Conservation (phyloP, 2,888 invertebrate genomes). For the Gerris lacustris region DNA sequence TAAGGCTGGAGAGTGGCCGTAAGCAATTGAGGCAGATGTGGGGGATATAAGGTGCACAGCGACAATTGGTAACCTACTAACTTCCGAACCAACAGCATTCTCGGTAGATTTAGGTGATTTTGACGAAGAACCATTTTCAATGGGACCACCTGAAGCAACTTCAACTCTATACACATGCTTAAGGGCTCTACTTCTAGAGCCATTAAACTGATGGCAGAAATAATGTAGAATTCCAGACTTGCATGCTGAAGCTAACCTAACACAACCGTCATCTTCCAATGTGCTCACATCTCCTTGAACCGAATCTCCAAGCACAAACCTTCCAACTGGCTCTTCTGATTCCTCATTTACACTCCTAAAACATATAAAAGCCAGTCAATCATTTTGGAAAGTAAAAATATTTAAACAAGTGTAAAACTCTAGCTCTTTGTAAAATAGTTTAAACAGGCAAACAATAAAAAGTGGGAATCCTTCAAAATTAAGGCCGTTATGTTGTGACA, state of each 20-base stretch:
- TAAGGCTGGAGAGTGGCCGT: slow-evolving; percentile 46
- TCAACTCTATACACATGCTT: slow-evolving; percentile 51
- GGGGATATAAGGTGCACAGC: slow-evolving; percentile 37
- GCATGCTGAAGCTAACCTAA: slow-evolving; percentile 43
- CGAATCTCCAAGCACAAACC: slow-evolving; percentile 48
- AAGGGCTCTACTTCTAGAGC: slow-evolving; percentile 48
- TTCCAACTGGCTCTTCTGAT: slow-evolving; percentile 56
- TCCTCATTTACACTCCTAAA: slow-evolving; percentile 39
- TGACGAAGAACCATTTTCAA: background rate
- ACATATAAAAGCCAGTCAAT: slow-evolving; percentile 33
- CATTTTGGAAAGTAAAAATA: background rate
- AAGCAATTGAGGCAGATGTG: slow-evolving; percentile 38
- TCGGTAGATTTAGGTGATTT: slow-evolving; percentile 36
- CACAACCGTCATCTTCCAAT: slow-evolving; percentile 38
- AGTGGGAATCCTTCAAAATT: too few relatives aligned
- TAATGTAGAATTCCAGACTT: slow-evolving; percentile 66
- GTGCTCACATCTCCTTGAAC: slow-evolving; percentile 35
- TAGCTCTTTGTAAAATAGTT: too few relatives aligned
- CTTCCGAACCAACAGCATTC: slow-evolving; percentile 38
- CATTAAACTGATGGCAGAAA: slow-evolving; percentile 64
- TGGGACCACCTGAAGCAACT: slow-evolving; percentile 37
- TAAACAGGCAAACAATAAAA: too few relatives aligned
- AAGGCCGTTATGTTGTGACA: too few relatives aligned
- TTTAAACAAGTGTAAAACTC: too few relatives aligned
- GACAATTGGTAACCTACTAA: slow-evolving; percentile 45